A percentile compares a stretch with the other conserved stretches of the same genome.
Evolutionary conservation across 1,140 invertebrate genomes (phyloP).

Genomic region (Heliconius congener): DNA sequence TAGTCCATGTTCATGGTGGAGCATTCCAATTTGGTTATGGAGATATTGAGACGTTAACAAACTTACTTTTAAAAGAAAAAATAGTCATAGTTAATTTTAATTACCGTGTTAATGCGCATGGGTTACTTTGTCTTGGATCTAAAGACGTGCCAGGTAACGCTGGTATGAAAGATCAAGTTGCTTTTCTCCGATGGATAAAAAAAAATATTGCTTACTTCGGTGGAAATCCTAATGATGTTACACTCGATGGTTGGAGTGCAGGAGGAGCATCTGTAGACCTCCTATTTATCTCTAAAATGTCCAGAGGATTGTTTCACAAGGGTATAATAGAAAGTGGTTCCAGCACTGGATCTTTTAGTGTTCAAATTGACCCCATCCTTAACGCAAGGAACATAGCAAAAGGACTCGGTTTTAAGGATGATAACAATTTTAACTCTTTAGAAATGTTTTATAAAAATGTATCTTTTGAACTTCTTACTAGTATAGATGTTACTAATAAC

Average conservation of each 20-base stretch:
- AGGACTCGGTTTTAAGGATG: slow-evolving; percentile 35
- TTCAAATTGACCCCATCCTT: slow-evolving; percentile 45
- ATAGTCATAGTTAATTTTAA: slow-evolving; percentile 50
- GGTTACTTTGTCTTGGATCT: slow-evolving; percentile 54
- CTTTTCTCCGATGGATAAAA: slow-evolving; percentile 52
- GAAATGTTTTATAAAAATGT: slow-evolving; percentile 50
- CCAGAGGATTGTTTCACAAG: slow-evolving; percentile 50
- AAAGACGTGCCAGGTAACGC: slow-evolving; percentile 53
- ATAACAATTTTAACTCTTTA: slow-evolving; percentile 45
- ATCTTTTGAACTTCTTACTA: slow-evolving; percentile 6
- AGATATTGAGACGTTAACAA: slow-evolving; percentile 22
- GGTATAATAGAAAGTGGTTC: slow-evolving; percentile 49
- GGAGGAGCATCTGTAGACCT: slow-evolving; percentile 47
- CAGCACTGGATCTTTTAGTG: slow-evolving; percentile 30
- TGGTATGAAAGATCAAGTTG: slow-evolving; percentile 60
- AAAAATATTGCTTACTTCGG: slow-evolving; percentile 52
- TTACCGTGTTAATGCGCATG: slow-evolving; percentile 50
- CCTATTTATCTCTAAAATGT: slow-evolving; percentile 43
- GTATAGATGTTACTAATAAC: slow-evolving; percentile 22
- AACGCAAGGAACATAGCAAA: slow-evolving; percentile 42
- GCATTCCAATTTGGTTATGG: slow-evolving; percentile 29
- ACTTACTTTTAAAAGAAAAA: slow-evolving; percentile 39
- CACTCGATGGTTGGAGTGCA: slow-evolving; percentile 51
- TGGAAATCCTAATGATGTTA: slow-evolving; percentile 54
- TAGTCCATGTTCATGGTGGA: slow-evolving; percentile 41